These are phyloP conservation scores for Lateolabrax maculatus DNA, from an alignment of 2,797 vertebrate genomes.

Conservation along the genomic window DNA sequence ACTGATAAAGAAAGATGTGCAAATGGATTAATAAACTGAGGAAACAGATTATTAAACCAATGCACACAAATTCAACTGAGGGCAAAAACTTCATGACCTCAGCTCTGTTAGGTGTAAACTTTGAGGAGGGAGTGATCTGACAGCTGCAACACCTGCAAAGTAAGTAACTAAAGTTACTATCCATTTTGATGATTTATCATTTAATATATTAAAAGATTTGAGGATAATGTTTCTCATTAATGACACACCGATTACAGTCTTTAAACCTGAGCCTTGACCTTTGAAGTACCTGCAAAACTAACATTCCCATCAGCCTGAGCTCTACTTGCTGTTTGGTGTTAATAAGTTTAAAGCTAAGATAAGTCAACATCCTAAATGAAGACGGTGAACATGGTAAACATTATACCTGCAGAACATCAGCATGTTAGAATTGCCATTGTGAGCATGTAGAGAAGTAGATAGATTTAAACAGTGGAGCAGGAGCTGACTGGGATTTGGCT, in stretches of 20 bases:
- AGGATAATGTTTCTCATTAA: neutral
- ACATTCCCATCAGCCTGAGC: neutral
- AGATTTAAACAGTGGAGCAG: neutral
- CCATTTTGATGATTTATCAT: neutral
- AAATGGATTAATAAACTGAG: no score
- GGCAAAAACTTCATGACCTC: no score
- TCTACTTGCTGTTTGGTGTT: no score
- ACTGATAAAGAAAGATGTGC: neutral
- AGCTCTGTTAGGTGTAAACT: no score
- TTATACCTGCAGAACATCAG: neutral
- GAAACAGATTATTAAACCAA: neutral
- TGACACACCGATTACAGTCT: neutral
- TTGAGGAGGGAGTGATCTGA: neutral
- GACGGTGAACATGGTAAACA: neutral
- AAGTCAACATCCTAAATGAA: neutral
- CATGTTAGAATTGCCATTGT: neutral
- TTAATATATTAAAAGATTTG: neutral
- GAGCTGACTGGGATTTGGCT: neutral
- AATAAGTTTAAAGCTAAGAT: neutral
- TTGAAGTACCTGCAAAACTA: neutral
- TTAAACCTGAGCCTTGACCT: constrained; percentile 3
- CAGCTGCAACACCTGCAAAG: neutral
- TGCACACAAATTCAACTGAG: no score
- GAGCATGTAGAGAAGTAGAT: no score
- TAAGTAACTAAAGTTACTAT: neutral